Evolutionary conservation across 1,140 invertebrate species (phyloP).

Genomic region (Lepidurus apus): DNA sequence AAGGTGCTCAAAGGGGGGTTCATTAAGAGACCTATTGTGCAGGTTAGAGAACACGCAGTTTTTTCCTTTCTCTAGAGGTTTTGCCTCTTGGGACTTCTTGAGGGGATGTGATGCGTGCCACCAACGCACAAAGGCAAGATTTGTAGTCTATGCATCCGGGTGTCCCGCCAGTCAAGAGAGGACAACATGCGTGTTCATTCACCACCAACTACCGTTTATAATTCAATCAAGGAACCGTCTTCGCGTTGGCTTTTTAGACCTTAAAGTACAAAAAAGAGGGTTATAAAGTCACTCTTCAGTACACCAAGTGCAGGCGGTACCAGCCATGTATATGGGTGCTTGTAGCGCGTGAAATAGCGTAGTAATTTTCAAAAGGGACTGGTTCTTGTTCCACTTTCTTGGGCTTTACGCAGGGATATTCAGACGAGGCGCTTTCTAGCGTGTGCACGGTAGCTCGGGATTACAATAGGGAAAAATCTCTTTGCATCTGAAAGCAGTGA

Average conservation of each 20-base stretch:
- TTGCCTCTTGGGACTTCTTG: neutral
- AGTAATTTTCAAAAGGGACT: neutral
- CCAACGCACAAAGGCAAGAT: constrained; percentile 1
- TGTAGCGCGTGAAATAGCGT: neutral
- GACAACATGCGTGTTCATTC: neutral
- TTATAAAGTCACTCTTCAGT: neutral
- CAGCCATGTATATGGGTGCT: neutral
- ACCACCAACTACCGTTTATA: constrained; percentile 21
- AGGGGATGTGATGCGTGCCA: neutral
- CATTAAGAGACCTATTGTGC: neutral
- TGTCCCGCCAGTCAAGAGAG: neutral
- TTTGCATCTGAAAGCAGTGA: too few relatives aligned
- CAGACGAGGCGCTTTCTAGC: neutral
- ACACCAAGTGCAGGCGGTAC: neutral
- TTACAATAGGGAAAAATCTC: neutral
- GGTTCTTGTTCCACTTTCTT: neutral
- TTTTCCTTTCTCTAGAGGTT: neutral
- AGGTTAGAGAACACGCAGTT: neutral
- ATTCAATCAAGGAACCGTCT: constrained; percentile 16
- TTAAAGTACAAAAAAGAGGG: neutral
- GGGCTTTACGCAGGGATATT: neutral
- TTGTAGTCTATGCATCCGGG: constrained; percentile 9
- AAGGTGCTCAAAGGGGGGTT: constrained; percentile 20
- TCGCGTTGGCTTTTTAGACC: neutral
- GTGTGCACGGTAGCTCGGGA: neutral